Evolutionary conservation across 2,797 vertebrate genomes (phyloP), one percentile per base, ranked within the genome.

Genomic region (Lepus oiostolus): DNA sequence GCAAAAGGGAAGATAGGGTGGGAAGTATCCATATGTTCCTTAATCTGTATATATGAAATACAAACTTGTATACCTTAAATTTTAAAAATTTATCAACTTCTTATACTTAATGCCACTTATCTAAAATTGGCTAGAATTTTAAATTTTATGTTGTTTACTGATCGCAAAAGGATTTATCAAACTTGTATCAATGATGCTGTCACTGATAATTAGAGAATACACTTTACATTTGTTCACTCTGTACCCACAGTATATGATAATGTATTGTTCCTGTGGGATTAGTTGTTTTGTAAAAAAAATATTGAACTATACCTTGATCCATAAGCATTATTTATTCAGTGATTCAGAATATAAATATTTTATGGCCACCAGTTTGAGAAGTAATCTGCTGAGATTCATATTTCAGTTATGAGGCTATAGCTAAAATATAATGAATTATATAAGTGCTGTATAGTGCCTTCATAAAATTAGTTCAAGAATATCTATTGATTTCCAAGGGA

Each of bases 311-410:
- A 71, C 74, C 60, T 76, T 89, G 81, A 81, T 72, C 62, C 26
- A 67, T 38, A 65, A 38, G 16, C 60, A 80, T 63, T 76, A 82
- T 50, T 77, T 93, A 90, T 91, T 84, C 81, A 89, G 83, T 62
- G 87, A 95, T 84, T 91, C 77, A 65, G 74, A 87, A 88, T 85
- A 94, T 85, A 88, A 91, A 89, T 91, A 80, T 67, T 86, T 93
- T 85, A 81, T 62, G 79, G 10, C 21, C 81, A 63, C 80, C 92
- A 91, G 76, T 35, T 68, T 58, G 28, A 85, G 21, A n/a, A 71
- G 21, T 54, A 68, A 90, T 83, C 71, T 74, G 82, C 42, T 81
- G 21, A 87, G 62, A 96, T 93, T 50, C 88, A 85, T 72, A 87
- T 74, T 86, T 95, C 70, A 58, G 17, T 87, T 72, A 54, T 42